Base-by-base conservation (phyloP, 37 sponge, comb jelly and placozoan genomes). In the Tethya wilhelma region DNA sequence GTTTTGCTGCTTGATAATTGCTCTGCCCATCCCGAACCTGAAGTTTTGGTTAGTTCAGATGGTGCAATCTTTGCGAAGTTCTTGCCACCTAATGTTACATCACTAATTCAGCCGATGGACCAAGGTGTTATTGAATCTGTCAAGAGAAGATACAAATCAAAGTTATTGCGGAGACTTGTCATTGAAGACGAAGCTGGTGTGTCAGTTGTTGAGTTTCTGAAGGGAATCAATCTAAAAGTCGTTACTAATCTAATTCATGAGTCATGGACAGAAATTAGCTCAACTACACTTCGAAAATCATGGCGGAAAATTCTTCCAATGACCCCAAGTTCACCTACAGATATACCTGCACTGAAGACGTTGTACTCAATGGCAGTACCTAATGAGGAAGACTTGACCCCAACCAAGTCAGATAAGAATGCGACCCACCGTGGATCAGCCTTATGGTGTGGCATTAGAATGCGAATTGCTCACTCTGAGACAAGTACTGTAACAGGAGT, bases 101-200 rank as follows among this genome's bases (percentile, higher is more conserved):
- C 84, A 17, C 59, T 84, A 41, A 84, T 92, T 20, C 93, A 92
- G 68, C 93, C 93, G 66, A 91, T 87, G 92, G 93, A 92, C 64
- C 93, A 92, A 64, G 88, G 86, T 44, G 89, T 92, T 2, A 30
- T 92, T 38, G 64, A 63, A 36, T 29, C 73, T 36, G 0, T 92
- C 38, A 88, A 92, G 75, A 34, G 40, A 39, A 25, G 77, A 60
- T 92, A 92, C 59, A 80, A 71, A 65, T 80, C 84, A 65, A 31
- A 31, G 22, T 34, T 67, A 7, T 88, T 66, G 56, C 78, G 53
- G 77, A n/a, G n/a, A n/a, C n/a, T n/a, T n/a, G n/a, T n/a, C n/a
- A n/a, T n/a, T n/a, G n/a, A n/a, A 91, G 75, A 82, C n/a, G n/a
- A n/a, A n/a, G n/a, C n/a, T n/a, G n/a, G n/a, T n/a, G n/a, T n/a